A percentile compares a stretch with the other conserved stretches of the same genome.
phyloP scores from a whole-genome alignment of 2,888 invertebrate genomes.

The Resseliella maxima region DNA sequence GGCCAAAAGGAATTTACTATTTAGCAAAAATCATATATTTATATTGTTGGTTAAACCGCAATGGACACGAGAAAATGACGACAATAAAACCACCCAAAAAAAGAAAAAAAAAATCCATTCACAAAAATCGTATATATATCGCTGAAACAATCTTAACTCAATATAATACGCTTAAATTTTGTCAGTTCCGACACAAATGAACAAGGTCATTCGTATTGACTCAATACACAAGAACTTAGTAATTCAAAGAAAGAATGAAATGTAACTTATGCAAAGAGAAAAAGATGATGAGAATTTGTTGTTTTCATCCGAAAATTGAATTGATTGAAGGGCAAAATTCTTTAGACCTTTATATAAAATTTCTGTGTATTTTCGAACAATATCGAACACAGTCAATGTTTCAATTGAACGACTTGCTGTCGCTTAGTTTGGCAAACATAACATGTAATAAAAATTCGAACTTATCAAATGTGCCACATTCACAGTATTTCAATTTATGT shows the following conservation, averaged over 20 bases:
- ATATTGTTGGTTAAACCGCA: too few species aligned
- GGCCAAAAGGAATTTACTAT: too few species aligned
- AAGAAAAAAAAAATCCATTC: too few species aligned
- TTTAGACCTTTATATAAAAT: background rate
- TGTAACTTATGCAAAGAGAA: background rate
- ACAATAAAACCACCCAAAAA: background rate
- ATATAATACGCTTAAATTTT: too few species aligned
- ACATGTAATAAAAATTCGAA: background rate
- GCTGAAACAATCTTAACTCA: too few species aligned
- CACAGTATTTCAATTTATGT: background rate
- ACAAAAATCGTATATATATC: too few species aligned
- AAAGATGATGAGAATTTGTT: background rate
- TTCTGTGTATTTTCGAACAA: background rate
- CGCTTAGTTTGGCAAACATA: too few species aligned
- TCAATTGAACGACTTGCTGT: too few species aligned
- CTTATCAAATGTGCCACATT: constrained; percentile 1
- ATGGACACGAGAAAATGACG: background rate
- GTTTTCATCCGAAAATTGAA: too few species aligned
- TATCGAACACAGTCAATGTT: background rate
- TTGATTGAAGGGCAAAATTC: background rate
- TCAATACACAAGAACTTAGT: background rate
- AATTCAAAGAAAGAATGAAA: background rate
- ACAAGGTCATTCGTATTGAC: too few species aligned
- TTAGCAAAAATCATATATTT: too few species aligned
- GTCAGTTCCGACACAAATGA: too few species aligned